Evolutionary conservation across 2,888 invertebrate species (phyloP).

Genomic region (Caenorhabditis imperialis): DNA sequence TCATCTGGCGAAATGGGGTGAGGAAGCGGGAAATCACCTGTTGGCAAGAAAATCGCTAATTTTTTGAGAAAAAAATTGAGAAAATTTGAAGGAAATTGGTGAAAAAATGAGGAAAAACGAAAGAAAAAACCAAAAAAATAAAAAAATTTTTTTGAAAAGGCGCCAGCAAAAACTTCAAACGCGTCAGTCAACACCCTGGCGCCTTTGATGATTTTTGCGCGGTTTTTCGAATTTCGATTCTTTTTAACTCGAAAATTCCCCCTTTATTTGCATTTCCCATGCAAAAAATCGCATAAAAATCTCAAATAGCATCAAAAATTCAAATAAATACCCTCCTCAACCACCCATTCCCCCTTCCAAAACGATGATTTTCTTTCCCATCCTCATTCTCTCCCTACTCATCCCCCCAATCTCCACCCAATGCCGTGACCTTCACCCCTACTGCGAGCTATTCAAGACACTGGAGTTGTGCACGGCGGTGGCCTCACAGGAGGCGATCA

Average conservation of each 20-base stretch:
- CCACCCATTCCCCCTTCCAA: not conserved
- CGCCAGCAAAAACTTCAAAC: too few relatives aligned
- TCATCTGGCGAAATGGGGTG: constrained; percentile 16
- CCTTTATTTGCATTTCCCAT: too few relatives aligned
- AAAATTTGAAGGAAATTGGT: not conserved
- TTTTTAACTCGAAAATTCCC: too few relatives aligned
- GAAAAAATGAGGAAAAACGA: not conserved
- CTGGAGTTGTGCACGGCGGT: constrained; percentile 31
- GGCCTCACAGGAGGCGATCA: constrained; percentile 37
- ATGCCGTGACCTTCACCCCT: constrained; percentile 52
- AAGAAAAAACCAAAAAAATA: not conserved
- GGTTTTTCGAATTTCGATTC: too few relatives aligned
- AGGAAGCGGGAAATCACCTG: constrained; percentile 30
- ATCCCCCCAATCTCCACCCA: constrained; percentile 13
- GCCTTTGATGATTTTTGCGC: too few relatives aligned
- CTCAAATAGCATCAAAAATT: too few relatives aligned
- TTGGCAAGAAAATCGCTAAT: not conserved
- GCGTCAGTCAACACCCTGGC: too few relatives aligned
- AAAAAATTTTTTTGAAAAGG: not conserved
- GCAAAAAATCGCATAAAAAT: too few relatives aligned
- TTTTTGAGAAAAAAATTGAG: not conserved
- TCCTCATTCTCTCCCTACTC: not conserved
- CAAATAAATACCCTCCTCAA: too few relatives aligned
- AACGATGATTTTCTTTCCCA: not conserved
- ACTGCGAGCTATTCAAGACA: constrained; percentile 39